phyloP scores from a whole-genome alignment of 2,888 invertebrate species.

The Eilema sororculum region DNA sequence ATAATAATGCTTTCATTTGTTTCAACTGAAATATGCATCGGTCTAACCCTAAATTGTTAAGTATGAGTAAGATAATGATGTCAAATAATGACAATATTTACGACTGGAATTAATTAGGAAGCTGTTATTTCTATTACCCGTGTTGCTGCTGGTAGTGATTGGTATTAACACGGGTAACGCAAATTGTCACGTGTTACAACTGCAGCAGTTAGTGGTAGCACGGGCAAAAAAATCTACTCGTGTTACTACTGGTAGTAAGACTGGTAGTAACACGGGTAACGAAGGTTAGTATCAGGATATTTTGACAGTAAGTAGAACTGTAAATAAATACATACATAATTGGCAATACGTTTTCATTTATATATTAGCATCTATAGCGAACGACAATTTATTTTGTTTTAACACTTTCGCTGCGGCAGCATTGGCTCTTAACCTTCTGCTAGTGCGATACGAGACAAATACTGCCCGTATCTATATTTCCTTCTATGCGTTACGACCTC shows the following conservation, averaged over 20 bases:
- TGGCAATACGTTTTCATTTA: not conserved
- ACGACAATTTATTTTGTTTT: not conserved
- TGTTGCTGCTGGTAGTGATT: too few species aligned
- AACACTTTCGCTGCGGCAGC: too few species aligned
- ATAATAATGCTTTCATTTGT: conserved; percentile 41
- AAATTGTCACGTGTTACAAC: too few species aligned
- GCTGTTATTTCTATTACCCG: not conserved
- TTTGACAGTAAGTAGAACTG: not conserved
- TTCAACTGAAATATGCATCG: conserved; percentile 31
- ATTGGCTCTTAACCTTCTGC: too few species aligned
- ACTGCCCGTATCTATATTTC: too few species aligned
- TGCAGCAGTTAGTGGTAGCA: too few species aligned
- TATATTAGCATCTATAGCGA: not conserved
- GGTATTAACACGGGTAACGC: too few species aligned
- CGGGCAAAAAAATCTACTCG: too few species aligned
- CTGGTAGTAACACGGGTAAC: too few species aligned
- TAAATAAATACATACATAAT: not conserved
- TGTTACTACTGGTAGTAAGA: too few species aligned
- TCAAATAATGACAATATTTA: not conserved
- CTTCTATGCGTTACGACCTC: too few species aligned
- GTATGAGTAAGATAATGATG: not conserved
- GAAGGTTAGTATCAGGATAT: not conserved
- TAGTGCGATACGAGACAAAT: too few species aligned
- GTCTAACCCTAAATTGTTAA: conserved; percentile 14
- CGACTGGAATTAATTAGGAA: not conserved